Evolutionary conservation across 1,140 invertebrate species (phyloP), one percentile per base, ranked within the genome.

Genomic region (Aphelenchoides besseyi): DNA sequence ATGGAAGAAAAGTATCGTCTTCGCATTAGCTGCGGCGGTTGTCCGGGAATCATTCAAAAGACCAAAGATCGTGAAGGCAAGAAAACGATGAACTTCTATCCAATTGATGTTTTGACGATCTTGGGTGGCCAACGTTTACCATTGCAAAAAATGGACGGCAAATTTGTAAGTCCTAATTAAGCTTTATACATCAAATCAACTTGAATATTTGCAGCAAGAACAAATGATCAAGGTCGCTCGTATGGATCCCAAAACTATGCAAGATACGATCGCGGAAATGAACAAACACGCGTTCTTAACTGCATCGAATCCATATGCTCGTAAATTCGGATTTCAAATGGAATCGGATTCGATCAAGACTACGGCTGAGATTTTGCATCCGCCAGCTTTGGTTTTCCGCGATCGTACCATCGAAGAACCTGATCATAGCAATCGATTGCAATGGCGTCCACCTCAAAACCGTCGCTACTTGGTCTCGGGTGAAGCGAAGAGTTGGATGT

Each of bases 121-220:
- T 5, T 59, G 55, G 55, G 32, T 23, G 55, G 55, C 12, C 55
- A 59, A 33, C 55, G 55, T 59, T 5, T 59, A 12, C 55, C 55
- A 28, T 8, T 59, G 55, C 5, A 59, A 23, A 59, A 59, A 33
- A 59, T 59, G 55, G 55, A 59, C 55, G 5, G 55, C 55, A 59
- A 59, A 59, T 18, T 59, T 33, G 55, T 48, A 23, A 48, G 41
- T 48, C 41, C 41, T 48, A 12, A 48, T 48, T 48, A 12, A 48
- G 12, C 41, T 48, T 48, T 23, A 16, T 48, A 12, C 41, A n/a
- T n/a, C n/a, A n/a, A n/a, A n/a, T n/a, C n/a, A n/a, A 48, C 41
- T 23, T 23, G 41, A 12, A 12, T 48, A 23, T 48, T 48, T 48
- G 41, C 41, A 48, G 41, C 41, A 48, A 48, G 41, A 48, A 23